Conservation (phyloP, 2,888 invertebrate species). For the Erebia aethiops region DNA sequence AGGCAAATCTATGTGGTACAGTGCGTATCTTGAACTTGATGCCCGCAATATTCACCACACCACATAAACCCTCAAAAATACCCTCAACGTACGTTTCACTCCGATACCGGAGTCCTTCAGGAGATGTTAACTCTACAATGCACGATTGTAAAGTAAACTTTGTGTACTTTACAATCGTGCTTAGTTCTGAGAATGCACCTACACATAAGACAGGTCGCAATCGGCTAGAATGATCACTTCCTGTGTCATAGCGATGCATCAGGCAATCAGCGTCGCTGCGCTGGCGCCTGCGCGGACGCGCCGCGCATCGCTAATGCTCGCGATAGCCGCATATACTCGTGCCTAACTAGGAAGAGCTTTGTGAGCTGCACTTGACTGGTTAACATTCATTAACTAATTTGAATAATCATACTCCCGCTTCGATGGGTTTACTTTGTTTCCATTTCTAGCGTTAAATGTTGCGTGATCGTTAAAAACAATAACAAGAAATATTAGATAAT, state of each 20-base stretch:
- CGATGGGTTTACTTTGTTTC: background rate
- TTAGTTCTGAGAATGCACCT: background rate
- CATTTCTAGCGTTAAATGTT: background rate
- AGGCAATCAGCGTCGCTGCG: background rate
- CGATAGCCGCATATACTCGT: background rate
- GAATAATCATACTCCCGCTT: background rate
- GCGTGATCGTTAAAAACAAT: background rate
- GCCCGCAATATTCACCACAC: too few species aligned
- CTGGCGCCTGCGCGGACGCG: background rate
- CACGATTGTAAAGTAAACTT: too few species aligned
- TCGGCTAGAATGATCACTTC: background rate
- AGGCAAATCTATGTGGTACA: too few species aligned
- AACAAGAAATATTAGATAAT: too few species aligned
- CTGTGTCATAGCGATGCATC: background rate
- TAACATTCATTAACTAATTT: conserved; percentile 11
- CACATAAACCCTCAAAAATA: too few species aligned
- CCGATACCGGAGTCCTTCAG: too few species aligned
- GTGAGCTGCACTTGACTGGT: background rate
- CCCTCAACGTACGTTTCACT: too few species aligned
- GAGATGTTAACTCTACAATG: too few species aligned
- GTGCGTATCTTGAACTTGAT: too few species aligned
- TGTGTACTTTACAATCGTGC: too few species aligned
- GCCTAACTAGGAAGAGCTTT: conserved; percentile 6
- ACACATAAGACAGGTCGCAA: background rate
- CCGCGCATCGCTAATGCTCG: background rate